phyloP scores from a whole-genome alignment of 1,140 invertebrate species.

The Ceratosolen solmsi region DNA sequence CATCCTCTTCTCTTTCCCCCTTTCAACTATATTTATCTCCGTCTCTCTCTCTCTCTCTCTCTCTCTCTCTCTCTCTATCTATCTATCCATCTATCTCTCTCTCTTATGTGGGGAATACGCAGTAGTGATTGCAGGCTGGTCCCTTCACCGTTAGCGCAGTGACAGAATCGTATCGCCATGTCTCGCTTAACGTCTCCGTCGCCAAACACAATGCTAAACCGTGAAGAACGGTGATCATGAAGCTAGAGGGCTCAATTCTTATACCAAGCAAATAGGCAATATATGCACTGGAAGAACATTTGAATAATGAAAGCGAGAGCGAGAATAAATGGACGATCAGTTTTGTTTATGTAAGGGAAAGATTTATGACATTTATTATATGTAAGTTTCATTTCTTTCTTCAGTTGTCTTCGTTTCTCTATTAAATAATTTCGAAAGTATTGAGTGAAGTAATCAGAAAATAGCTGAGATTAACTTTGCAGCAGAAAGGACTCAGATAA shows the following conservation, averaged over 20 bases:
- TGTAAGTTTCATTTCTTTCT: too few species aligned
- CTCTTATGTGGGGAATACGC: background rate
- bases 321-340: too few species aligned
- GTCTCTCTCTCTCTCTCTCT: background rate
- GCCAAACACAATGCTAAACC: background rate
- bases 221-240: background rate
- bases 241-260: background rate
- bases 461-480: too few species aligned
- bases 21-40: background rate
- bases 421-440: too few species aligned
- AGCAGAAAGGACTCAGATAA: too few species aligned
- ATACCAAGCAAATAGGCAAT: background rate
- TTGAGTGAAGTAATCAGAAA: too few species aligned
- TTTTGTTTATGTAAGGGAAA: too few species aligned
- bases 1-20: background rate
- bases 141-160: constrained; percentile 38
- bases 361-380: too few species aligned
- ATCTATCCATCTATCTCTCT: background rate
- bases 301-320: too few species aligned
- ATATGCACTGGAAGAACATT: background rate
- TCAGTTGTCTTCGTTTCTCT: too few species aligned
- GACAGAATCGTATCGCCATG: constrained; percentile 46
- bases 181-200: background rate
- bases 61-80: background rate
- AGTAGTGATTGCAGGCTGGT: background rate